Evolutionary conservation across 2,888 invertebrate species (phyloP).

Genomic region (Laspeyria flexula): DNA sequence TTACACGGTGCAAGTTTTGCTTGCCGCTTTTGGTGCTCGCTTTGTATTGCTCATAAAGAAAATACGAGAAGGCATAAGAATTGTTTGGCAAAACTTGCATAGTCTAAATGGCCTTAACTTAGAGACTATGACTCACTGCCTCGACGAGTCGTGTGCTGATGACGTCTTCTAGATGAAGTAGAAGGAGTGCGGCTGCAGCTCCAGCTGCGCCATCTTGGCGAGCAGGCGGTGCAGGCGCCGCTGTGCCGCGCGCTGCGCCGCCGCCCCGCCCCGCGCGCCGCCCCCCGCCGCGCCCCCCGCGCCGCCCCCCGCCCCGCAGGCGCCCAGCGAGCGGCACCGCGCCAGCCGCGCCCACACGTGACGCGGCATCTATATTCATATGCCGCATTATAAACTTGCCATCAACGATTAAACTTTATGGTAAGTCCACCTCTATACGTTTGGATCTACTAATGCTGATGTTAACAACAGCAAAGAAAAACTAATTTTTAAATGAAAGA

Average conservation of each 20-base stretch:
- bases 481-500: too few species aligned
- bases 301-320: slow-evolving; percentile 81
- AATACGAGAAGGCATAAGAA: too few species aligned
- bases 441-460: too few species aligned
- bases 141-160: background rate
- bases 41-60: too few species aligned
- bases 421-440: too few species aligned
- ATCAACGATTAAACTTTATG: background rate
- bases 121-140: background rate
- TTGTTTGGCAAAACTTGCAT: too few species aligned
- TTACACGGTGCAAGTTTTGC: too few species aligned
- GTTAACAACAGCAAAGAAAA: too few species aligned
- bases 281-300: slow-evolving; percentile 14
- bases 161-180: slow-evolving; percentile 65
- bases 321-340: slow-evolving; percentile 84
- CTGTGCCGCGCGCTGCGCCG: slow-evolving; percentile 80
- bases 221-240: slow-evolving; percentile 97
- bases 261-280: slow-evolving; percentile 87
- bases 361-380: slow-evolving; percentile 90
- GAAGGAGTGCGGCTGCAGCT: slow-evolving; percentile 84
- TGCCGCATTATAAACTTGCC: background rate
- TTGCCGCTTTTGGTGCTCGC: too few species aligned
- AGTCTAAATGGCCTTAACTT: too few species aligned
- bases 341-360: slow-evolving; percentile 94
- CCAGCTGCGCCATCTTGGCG: slow-evolving; percentile 99